Evolutionary conservation across 2,113 vertebrate genomes (phyloP).

Genomic region (Psilopsiagon aymara): DNA sequence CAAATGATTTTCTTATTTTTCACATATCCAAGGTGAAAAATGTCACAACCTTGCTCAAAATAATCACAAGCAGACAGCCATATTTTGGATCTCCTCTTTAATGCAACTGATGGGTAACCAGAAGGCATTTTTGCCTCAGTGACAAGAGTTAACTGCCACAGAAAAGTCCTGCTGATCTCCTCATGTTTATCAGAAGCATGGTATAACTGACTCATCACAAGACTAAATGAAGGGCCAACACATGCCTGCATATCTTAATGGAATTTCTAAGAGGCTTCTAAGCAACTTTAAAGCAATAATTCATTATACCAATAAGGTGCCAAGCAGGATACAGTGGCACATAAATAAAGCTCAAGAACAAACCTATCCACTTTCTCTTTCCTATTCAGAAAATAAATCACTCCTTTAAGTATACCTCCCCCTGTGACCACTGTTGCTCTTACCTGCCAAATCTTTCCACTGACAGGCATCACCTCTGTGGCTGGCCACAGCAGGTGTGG

Average conservation of each 20-base stretch:
- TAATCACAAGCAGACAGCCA: background rate
- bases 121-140: background rate
- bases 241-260: fast-evolving
- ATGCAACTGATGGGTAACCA: background rate
- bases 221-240: background rate
- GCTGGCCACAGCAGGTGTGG: background rate
- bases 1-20: background rate
- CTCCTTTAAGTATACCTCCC: background rate
- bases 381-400: background rate
- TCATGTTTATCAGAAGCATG: background rate
- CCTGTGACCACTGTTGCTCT: background rate
- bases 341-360: constrained; percentile 29
- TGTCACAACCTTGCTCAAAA: background rate
- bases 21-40: background rate
- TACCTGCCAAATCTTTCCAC: background rate
- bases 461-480: background rate
- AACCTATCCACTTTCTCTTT: background rate
- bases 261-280: background rate
- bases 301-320: background rate
- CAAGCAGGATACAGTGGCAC: background rate
- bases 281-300: background rate
- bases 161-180: background rate
- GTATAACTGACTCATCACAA: background rate
- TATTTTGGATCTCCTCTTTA: background rate
- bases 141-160: background rate